Evolutionary conservation across 1,140 invertebrate genomes (phyloP), one percentile per base, ranked within the genome.

Genomic region (Scylla paramamosain): DNA sequence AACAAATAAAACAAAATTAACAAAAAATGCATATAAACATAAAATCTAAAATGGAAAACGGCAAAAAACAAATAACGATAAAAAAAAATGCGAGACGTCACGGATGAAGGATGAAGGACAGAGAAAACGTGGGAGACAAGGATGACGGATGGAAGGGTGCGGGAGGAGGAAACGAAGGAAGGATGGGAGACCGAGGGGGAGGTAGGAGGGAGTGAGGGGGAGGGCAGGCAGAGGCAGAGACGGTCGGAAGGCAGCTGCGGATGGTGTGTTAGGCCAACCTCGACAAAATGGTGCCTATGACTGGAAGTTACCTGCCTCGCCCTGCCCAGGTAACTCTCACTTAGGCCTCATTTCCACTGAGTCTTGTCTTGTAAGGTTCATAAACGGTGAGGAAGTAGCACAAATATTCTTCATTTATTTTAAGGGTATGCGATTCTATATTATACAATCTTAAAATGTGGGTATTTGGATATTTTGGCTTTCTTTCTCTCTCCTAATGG

Each of bases 1-100:
- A 67, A 83, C n/a, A 92, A 32, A 77, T 31, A 92, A 52, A 77
- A 67, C 29, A 16, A 82, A 52, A 77, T 52, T 67, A 52, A 92
- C 48, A 20, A 92, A 59, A 39, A 29, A 45, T 31, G 39, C 28
- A 92, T n/a, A 92, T 28, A 82, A 31, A 46, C 28, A 46, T 7
- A 59, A n/a, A 25, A 92, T 6, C 0, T 2, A 29, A 12, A 31
- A 84, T 39, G 25, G 31, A 77, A 0, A 25, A 32, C 12, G 28
- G 7, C 39, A 39, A 39, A 39, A 39, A 39, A 39, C 39, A 39
- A 39, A 39, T 39, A 16, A 59, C 20, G 10, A 59, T 12, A 20
- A 12, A 59, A 20, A 59, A 59, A 20, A 59, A 59, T 59, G 52
- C 20, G 52, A 59, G 12, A 59, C 52, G 20, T 12, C 52, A 39